A percentile compares a stretch with the other conserved stretches of the same genome.
phyloP scores from a whole-genome alignment of 1,140 invertebrate genomes.

The Diploscapter pachys region DNA sequence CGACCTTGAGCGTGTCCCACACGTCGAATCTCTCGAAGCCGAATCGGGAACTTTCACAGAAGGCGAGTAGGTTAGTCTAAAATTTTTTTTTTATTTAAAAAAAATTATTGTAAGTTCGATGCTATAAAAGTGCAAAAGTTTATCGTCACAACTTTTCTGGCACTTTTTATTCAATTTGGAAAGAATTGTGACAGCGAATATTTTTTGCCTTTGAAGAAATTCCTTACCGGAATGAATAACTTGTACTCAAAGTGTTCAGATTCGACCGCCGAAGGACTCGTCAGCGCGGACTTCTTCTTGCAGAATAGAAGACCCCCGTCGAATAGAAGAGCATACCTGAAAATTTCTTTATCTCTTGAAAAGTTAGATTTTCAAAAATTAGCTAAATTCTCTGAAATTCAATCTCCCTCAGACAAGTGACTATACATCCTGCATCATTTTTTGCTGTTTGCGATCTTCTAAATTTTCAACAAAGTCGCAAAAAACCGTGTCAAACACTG shows the following conservation, averaged over 20 bases:
- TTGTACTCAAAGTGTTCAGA: conserved; percentile 58
- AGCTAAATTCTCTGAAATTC: background rate
- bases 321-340: conserved; percentile 52
- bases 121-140: conserved; percentile 17
- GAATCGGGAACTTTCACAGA: conserved; percentile 9
- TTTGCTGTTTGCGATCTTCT: too few relatives aligned
- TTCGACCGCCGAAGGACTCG: conserved; percentile 34
- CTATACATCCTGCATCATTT: too few relatives aligned
- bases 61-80: conserved; percentile 19
- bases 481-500: too few relatives aligned
- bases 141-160: too few relatives aligned
- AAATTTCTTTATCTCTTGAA: background rate
- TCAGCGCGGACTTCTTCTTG: conserved; percentile 43
- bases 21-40: conserved; percentile 48
- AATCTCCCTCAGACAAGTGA: too few relatives aligned
- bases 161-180: too few relatives aligned
- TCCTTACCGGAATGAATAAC: conserved; percentile 47
- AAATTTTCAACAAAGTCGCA: too few relatives aligned
- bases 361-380: background rate
- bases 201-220: background rate
- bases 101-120: background rate
- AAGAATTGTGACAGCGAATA: too few relatives aligned
- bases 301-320: conserved; percentile 57
- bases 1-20: conserved; percentile 52
- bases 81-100: background rate